Evolutionary conservation across 1,140 invertebrate genomes (phyloP), one percentile per base, ranked within the genome.

Genomic region (Yoshiicerus persimilis): DNA sequence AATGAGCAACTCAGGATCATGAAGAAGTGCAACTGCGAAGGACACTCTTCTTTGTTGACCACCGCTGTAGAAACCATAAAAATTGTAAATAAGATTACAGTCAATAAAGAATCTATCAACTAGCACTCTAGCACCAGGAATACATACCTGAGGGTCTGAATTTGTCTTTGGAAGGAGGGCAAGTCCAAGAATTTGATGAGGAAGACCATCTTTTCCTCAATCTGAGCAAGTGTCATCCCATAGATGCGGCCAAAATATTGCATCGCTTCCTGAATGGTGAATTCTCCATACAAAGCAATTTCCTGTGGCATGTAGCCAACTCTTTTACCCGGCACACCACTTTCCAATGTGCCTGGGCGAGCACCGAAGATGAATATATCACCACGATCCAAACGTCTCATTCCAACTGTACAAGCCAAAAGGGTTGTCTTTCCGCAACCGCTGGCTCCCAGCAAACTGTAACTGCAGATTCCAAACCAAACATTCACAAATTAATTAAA

Each of bases 171-270:
- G 91, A 96, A 95, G 90, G 96, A 95, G 3, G 97, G 97, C 89
- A 98, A 93, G 92, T 98, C 96, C 4, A 98, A 93, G 92, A 99
- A 98, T 91, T 97, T 95, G 0, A 99, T 92, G 4, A 99, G 93
- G 93, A 99, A 99, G 88, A 96, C 94, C 88, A 97, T 94, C 91
- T 97, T 94, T 89, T 96, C 95, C 25, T 95, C 93, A 87, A 98
- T 97, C 92, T 97, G 95, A 34, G 93, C 92, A 4, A 95, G 95
- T 90, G 94, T 94, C 97, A 99, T 98, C 86, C 97, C 96, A 92
- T 98, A 97, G 90, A 99, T 96, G 94, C 97, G 96, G n/a, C 98
- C 98, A 92, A 99, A 99, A 92, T 98, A 99, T 93, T 96, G 95
- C 95, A 99, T 96, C 0, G 97, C 99, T 92, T 99, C 98, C 88